A percentile compares a stretch with the other conserved stretches of the same genome.
Evolutionary conservation across 2,888 invertebrate genomes (phyloP).

Genomic region (Zele albiditarsus): DNA sequence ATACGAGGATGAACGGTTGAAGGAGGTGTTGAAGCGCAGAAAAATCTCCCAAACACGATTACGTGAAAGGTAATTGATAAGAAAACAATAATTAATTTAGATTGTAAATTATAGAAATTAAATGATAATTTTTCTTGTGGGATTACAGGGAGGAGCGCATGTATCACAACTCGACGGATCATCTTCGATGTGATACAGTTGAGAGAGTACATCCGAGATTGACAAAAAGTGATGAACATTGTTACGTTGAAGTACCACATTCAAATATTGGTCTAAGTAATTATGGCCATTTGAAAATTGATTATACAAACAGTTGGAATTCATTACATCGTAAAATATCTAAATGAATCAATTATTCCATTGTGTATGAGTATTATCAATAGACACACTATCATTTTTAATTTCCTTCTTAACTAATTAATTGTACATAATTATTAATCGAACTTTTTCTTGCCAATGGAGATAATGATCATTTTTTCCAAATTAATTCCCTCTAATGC

Average conservation of each 20-base stretch:
- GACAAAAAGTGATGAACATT: conserved; percentile 46
- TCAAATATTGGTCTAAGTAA: conserved; percentile 83
- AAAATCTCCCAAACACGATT: conserved; percentile 54
- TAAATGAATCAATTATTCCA: conserved; percentile 66
- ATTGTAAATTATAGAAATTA: background rate
- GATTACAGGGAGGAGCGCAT: conserved; percentile 53
- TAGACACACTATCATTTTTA: too few species aligned
- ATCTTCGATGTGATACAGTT: conserved; percentile 53
- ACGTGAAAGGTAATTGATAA: conserved; percentile 52
- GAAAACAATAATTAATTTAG: conserved; percentile 36
- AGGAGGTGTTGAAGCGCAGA: conserved; percentile 56
- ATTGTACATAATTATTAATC: conserved; percentile 16
- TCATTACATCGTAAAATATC: conserved; percentile 84
- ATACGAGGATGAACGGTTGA: conserved; percentile 58
- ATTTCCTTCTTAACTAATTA: background rate
- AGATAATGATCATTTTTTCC: background rate
- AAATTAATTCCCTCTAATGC: background rate
- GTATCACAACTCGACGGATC: conserved; percentile 58
- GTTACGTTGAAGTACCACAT: conserved; percentile 70
- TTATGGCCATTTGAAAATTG: conserved; percentile 86
- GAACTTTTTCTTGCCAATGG: background rate
- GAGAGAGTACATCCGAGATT: conserved; percentile 44
- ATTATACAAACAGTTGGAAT: conserved; percentile 89
- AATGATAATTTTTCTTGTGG: background rate
- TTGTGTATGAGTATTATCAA: background rate